Evolutionary conservation across 2,888 invertebrate species (phyloP).

Genomic region (Omphaloscelis lunosa): DNA sequence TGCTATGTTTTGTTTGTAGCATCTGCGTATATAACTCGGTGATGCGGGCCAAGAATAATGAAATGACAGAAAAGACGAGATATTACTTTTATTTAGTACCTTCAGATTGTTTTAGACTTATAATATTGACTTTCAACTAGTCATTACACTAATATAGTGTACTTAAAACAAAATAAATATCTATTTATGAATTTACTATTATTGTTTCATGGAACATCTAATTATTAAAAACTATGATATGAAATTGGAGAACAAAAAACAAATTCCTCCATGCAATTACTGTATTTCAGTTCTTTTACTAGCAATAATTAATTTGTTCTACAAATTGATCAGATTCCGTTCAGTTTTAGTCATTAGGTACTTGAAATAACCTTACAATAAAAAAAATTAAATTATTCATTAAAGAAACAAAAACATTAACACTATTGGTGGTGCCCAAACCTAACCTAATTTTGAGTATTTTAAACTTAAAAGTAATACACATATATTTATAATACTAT

Average conservation of each 20-base stretch:
- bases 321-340: slow-evolving; percentile 56
- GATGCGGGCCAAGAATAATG: slow-evolving; percentile 4
- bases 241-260: slow-evolving; percentile 26
- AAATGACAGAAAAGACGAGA: slow-evolving; percentile 47
- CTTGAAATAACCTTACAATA: slow-evolving; percentile 44
- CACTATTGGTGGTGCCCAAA: slow-evolving; percentile 79
- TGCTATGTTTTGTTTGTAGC: too few relatives aligned
- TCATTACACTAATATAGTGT: slow-evolving; percentile 90
- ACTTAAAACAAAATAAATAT: slow-evolving; percentile 82
- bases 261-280: slow-evolving; percentile 16
- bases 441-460: slow-evolving; percentile 85
- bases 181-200: slow-evolving; percentile 60
- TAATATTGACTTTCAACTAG: slow-evolving; percentile 73
- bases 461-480: slow-evolving; percentile 82
- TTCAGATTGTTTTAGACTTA: slow-evolving; percentile 78
- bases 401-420: slow-evolving; percentile 62
- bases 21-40: background rate
- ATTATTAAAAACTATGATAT: slow-evolving; percentile 43
- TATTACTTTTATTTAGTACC: slow-evolving; percentile 79
- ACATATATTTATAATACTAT: slow-evolving; percentile 77
- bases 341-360: slow-evolving; percentile 56
- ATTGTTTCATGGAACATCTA: slow-evolving; percentile 36
- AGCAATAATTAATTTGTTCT: slow-evolving; percentile 57
- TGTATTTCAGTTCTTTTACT: slow-evolving; percentile 52
- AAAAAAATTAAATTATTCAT: slow-evolving; percentile 51